Evolutionary conservation across 2,888 invertebrate genomes (phyloP).

Genomic region (Acheta domesticus): DNA sequence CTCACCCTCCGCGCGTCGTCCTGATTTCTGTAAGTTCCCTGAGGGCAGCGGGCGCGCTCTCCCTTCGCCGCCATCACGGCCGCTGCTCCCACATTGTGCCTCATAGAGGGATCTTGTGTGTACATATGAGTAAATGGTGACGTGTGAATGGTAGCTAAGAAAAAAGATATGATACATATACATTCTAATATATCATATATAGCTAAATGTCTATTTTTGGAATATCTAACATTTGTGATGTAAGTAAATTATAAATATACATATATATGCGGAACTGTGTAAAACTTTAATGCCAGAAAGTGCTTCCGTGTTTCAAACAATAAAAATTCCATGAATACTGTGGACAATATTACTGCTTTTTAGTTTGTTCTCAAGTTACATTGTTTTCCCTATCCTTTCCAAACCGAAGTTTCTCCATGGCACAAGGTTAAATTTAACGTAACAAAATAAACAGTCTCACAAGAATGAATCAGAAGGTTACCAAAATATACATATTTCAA

Average conservation of each 20-base stretch:
- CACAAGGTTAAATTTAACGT: background rate
- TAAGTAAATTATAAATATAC: constrained; percentile 3
- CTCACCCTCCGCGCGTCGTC: too few relatives aligned
- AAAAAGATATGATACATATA: background rate
- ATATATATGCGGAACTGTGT: constrained; percentile 24
- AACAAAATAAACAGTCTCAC: background rate
- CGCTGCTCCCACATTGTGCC: background rate
- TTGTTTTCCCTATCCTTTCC: background rate
- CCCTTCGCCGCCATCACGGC: too few relatives aligned
- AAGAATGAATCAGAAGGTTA: too few relatives aligned
- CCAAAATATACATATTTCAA: too few relatives aligned
- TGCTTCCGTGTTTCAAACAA: constrained; percentile 33
- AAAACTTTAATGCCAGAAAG: constrained; percentile 23
- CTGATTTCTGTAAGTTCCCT: too few relatives aligned
- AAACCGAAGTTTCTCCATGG: background rate
- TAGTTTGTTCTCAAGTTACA: background rate
- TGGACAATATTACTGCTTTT: background rate
- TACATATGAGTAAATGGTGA: background rate
- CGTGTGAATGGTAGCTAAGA: background rate
- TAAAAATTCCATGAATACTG: constrained; percentile 25
- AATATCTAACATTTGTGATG: constrained; percentile 34
- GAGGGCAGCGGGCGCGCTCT: too few relatives aligned
- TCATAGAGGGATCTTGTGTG: background rate
- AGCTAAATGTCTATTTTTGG: constrained; percentile 37
- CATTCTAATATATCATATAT: constrained; percentile 21